Evolutionary conservation across 2,888 invertebrate species (phyloP), one percentile per base, ranked within the genome.

Genomic region (Sesamia inferens): DNA sequence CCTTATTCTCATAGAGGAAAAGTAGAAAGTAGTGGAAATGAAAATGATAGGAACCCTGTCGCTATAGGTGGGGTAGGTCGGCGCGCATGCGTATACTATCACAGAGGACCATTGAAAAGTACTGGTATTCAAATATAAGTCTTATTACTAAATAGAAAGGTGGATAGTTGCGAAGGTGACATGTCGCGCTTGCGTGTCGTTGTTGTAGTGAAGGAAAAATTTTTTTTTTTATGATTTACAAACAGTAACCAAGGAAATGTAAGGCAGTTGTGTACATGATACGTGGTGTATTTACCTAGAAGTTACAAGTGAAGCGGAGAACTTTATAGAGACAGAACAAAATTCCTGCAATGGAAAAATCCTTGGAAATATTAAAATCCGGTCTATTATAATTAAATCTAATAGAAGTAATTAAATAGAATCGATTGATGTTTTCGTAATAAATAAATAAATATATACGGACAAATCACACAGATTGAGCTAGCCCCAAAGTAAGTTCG

Each of bases 31-130:
- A 79, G 84, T 82, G 85, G 83, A 71, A 78, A 78, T 68, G 51
- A 76, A 88, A 85, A 85, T 83, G 44, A 80, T 73, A 77, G 86
- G 90, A 86, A 91, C 91, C 85, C 86, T 93, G 92, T 92, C 90
- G 76, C 81, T 87, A 81, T 88, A 90, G 90, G 87, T 82, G 83
- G 87, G 88, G 88, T 88, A 90, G 91, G 88, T 89, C 86, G 88
- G 81, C 88, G 90, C 94, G 95, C 95, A 95, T 95, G 95, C 94
- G 95, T 93, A 86, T 87, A 84, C 84, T 74, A 66, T 72, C 80
- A 88, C 90, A 89, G 90, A 90, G 87, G 90, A 90, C 89, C 90
- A 91, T 92, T 80, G 85, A 89, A 89, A 88, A 77, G 39, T 44
- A 74, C 79, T 66, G 67, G 76, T 65, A 69, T 74, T 71, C 57